A percentile compares a stretch with the other conserved stretches of the same genome.
These are phyloP conservation scores for Alloscopus bannaensis DNA, from an alignment of 2,888 invertebrate genomes.

Conservation along the genomic window DNA sequence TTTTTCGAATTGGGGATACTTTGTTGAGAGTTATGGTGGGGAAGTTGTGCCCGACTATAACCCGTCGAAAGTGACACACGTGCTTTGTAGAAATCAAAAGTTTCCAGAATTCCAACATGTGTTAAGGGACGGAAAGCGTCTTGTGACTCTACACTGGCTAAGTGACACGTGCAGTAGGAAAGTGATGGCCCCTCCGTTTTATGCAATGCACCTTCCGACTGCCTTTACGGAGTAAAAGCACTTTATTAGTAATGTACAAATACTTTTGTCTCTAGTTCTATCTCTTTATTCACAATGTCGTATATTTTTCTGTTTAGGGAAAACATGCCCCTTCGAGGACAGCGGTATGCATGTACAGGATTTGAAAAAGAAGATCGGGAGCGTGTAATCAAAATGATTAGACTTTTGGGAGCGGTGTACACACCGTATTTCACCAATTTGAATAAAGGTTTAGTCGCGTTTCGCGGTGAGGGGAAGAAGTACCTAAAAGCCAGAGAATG, in stretches of 20 bases:
- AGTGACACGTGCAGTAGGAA: constrained; percentile 92
- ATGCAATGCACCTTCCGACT: constrained; percentile 92
- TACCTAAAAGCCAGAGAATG: constrained; percentile 93
- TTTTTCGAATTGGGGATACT: constrained; percentile 80
- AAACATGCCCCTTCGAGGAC: constrained; percentile 80
- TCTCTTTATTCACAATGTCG: not conserved
- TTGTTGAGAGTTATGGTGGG: constrained; percentile 88
- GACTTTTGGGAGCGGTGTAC: constrained; percentile 90
- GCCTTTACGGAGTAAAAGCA: constrained; percentile 78
- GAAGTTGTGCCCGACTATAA: constrained; percentile 88
- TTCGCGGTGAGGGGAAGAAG: constrained; percentile 87
- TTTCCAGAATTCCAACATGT: constrained; percentile 93
- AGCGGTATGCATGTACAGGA: constrained; percentile 89
- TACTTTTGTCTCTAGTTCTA: not conserved
- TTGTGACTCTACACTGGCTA: constrained; percentile 92
- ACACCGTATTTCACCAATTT: constrained; percentile 78
- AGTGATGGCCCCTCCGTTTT: constrained; percentile 93
- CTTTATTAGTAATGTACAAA: not conserved
- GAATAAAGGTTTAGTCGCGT: constrained; percentile 78
- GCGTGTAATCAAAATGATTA: constrained; percentile 88
- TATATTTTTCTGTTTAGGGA: constrained; percentile 76
- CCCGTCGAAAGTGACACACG: constrained; percentile 92
- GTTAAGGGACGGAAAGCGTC: constrained; percentile 81
- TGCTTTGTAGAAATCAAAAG: constrained; percentile 92
- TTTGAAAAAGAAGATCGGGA: constrained; percentile 92